These are phyloP conservation scores for Aporophyla lueneburgensis DNA, from an alignment of 2,888 invertebrate genomes.

Conservation along the genomic window DNA sequence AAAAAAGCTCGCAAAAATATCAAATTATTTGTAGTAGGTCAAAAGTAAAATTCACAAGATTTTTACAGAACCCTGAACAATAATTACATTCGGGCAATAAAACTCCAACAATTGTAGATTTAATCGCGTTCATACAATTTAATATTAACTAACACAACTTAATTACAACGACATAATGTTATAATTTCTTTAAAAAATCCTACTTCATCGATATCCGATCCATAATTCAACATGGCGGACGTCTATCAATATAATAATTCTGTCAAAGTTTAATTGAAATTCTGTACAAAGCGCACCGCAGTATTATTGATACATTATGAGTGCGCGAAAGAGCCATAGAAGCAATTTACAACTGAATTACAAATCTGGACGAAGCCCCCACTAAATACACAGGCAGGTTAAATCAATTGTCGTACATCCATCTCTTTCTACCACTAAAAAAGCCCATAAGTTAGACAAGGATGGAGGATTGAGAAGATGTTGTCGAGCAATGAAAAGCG, in stretches of 20 bases:
- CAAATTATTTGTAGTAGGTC: background rate
- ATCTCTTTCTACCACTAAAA: constrained; percentile 68
- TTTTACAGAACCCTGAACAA: constrained; percentile 40
- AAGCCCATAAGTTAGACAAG: constrained; percentile 60
- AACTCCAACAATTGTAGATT: constrained; percentile 63
- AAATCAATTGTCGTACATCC: constrained; percentile 83
- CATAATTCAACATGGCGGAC: constrained; percentile 84
- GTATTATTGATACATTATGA: constrained; percentile 90
- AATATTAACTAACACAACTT: constrained; percentile 64
- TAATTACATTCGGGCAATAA: constrained; percentile 59
- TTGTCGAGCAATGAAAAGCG: constrained; percentile 77
- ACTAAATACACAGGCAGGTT: constrained; percentile 89
- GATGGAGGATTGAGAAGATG: constrained; percentile 71
- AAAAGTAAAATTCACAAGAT: constrained; percentile 19
- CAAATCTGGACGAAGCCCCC: constrained; percentile 86
- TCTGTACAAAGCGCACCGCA: constrained; percentile 82
- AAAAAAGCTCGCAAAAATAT: background rate
- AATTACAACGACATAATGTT: constrained; percentile 64
- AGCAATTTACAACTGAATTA: constrained; percentile 90
- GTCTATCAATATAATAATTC: constrained; percentile 90
- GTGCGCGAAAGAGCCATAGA: constrained; percentile 86
- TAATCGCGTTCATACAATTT: constrained; percentile 62
- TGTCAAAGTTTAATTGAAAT: constrained; percentile 90
- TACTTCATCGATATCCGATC: constrained; percentile 70
- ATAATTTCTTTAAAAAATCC: constrained; percentile 66